These are phyloP conservation scores for Heterohyrax brucei DNA, from an alignment of 2,797 vertebrate species.

Conservation along the genomic window DNA sequence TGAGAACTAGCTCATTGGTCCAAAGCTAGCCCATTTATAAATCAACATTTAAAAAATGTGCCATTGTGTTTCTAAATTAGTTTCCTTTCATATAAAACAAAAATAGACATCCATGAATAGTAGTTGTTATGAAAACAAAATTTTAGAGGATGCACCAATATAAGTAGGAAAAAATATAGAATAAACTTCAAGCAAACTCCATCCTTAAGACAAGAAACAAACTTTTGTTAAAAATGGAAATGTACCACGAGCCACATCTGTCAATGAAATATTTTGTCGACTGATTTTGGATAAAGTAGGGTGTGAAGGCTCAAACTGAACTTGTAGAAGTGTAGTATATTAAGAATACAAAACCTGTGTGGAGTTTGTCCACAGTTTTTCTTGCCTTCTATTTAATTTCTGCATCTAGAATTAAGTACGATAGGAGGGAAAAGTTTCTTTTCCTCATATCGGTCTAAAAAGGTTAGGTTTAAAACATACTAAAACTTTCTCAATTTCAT, in stretches of 20 bases:
- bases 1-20: constrained; percentile 77
- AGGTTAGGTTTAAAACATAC: constrained; percentile 59
- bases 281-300: constrained; percentile 70
- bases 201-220: constrained; percentile 75
- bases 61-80: constrained; percentile 84
- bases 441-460: constrained; percentile 34
- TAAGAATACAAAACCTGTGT: constrained; percentile 64
- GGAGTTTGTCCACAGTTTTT: constrained; percentile 46
- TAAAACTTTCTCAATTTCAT: constrained; percentile 47
- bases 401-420: constrained; percentile 7
- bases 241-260: constrained; percentile 74
- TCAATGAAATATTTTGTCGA: constrained; percentile 75
- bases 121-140: constrained; percentile 88
- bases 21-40: constrained; percentile 82
- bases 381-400: constrained; percentile 64
- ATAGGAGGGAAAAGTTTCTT: constrained; percentile 52
- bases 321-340: constrained; percentile 50
- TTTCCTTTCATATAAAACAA: constrained; percentile 84
- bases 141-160: constrained; percentile 81
- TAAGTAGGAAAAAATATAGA: constrained; percentile 80
- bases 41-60: constrained; percentile 81
- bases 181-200: constrained; percentile 76
- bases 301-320: constrained; percentile 60
- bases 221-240: constrained; percentile 84
- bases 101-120: constrained; percentile 86